Base-by-base conservation (phyloP, 2,888 invertebrate species). In the Deilephila elpenor region DNA sequence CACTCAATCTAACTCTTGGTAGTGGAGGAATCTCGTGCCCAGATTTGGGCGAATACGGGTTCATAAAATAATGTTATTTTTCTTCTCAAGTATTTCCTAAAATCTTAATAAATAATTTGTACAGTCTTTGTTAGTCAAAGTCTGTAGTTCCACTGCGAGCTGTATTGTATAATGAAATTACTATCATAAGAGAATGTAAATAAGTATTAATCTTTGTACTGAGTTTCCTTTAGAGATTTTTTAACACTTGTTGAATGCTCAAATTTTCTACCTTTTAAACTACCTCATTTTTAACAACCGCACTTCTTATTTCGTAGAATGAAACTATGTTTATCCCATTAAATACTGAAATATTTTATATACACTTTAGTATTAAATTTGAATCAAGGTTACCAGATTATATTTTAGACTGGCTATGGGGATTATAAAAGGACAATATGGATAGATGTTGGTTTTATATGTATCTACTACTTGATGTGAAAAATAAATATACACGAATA, bases 221-320 rank as follows among this genome's bases (percentile, higher is more conserved):
- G 72, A 73, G 37, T 29, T 73, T 73, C 51, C 64, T 14, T 44
- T 59, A 67, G 62, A 74, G 70, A 75, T 70, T 62, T 72, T 61
- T 7, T 70, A 71, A 74, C 32, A 8, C 29, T n/a, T 5, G 34
- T 73, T 20, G 25, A 67, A 67, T 78, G 74, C 72, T 79, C 75
- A 76, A 80, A 29, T 79, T 80, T 77, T 74, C 71, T 78, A 78
- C 75, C 44, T 44, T 70, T 80, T 78, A 80, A 89, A 85, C 91
- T 92, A 91, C 91, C 91, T 92, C 91, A 92, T 79, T 77, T 84
- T 78, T 72, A 79, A 79, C 64, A 19, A 75, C 73, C 34, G 25
- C 67, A 44, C 20, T 34, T 8, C 4, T 71, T 44, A 8, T 64
- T 59, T 37, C n/a, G 17, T 56, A 14, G 44, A 44, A 32, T 51